phyloP scores from a whole-genome alignment of 1,140 invertebrate species.

The Andrena cerasifolii region DNA sequence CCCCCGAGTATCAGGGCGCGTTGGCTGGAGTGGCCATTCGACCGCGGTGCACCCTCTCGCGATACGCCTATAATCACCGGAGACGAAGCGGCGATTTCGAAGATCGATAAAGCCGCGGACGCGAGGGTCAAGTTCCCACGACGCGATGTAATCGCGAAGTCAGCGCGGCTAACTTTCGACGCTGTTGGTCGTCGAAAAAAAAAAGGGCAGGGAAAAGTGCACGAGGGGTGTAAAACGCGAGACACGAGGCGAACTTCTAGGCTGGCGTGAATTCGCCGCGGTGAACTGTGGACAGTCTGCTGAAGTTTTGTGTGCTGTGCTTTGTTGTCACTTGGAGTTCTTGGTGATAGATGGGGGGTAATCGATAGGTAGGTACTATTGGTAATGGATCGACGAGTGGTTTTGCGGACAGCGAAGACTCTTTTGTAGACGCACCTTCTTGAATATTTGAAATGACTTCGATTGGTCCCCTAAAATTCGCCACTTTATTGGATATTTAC shows the following conservation, averaged over 20 bases:
- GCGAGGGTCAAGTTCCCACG: conserved; percentile 30
- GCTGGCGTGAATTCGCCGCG: too few relatives aligned
- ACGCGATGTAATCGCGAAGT: conserved; percentile 32
- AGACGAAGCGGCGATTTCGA: conserved; percentile 22
- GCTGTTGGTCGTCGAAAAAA: neutral
- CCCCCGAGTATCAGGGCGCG: neutral
- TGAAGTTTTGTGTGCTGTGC: too few relatives aligned
- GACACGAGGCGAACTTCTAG: conserved; percentile 1
- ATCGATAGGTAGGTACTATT: too few relatives aligned
- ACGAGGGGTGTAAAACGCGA: neutral
- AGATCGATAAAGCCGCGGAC: conserved; percentile 33
- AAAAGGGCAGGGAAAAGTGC: neutral
- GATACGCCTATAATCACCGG: neutral
- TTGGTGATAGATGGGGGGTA: too few relatives aligned
- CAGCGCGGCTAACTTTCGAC: conserved; percentile 13
- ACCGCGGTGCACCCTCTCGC: conserved; percentile 13
- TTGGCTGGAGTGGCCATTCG: conserved; percentile 50
- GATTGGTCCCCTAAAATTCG: too few relatives aligned
- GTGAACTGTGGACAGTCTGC: too few relatives aligned
- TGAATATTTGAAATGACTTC: too few relatives aligned
- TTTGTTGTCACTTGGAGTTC: too few relatives aligned
- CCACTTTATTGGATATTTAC: too few relatives aligned
- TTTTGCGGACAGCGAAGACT: too few relatives aligned
- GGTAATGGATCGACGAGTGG: too few relatives aligned
- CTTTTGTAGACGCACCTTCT: too few relatives aligned